Conservation (phyloP, 2,797 vertebrate genomes). For the Onychomys arenicola region DNA sequence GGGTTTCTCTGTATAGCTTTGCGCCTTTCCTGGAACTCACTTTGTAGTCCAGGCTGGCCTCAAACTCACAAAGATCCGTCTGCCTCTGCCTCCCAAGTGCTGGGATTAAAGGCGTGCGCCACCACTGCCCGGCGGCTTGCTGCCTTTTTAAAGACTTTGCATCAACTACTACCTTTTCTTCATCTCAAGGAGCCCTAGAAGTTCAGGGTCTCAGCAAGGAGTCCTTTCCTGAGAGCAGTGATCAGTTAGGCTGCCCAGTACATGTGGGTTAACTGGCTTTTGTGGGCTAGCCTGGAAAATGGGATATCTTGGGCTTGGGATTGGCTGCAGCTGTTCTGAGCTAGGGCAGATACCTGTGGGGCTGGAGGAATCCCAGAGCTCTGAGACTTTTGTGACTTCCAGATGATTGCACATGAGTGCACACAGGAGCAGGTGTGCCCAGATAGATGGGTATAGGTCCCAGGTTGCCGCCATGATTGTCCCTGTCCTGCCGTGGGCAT, state of each 20-base stretch:
- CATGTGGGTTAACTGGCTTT: not conserved
- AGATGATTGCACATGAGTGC: rapidly evolving
- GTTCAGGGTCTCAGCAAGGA: not conserved
- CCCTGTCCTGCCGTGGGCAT: not conserved
- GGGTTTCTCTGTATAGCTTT: too few species aligned
- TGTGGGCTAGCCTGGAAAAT: not conserved
- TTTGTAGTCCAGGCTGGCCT: too few species aligned
- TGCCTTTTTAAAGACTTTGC: not conserved
- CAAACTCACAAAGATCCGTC: too few species aligned
- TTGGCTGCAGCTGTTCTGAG: not conserved
- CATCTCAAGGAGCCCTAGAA: not conserved
- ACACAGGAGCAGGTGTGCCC: rapidly evolving
- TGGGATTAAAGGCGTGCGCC: too few species aligned
- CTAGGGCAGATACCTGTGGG: not conserved
- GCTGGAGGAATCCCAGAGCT: not conserved
- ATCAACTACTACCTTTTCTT: not conserved
- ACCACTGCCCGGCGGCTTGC: rapidly evolving
- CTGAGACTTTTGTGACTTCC: not conserved
- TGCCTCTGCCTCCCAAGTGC: too few species aligned
- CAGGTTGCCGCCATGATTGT: not conserved
- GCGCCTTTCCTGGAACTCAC: too few species aligned
- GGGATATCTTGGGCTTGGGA: not conserved
- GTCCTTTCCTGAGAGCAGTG: not conserved
- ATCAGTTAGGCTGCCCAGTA: not conserved
- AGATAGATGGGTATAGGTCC: not conserved